phyloP scores from a whole-genome alignment of 1,140 invertebrate genomes.

The Papilio polyxenes region DNA sequence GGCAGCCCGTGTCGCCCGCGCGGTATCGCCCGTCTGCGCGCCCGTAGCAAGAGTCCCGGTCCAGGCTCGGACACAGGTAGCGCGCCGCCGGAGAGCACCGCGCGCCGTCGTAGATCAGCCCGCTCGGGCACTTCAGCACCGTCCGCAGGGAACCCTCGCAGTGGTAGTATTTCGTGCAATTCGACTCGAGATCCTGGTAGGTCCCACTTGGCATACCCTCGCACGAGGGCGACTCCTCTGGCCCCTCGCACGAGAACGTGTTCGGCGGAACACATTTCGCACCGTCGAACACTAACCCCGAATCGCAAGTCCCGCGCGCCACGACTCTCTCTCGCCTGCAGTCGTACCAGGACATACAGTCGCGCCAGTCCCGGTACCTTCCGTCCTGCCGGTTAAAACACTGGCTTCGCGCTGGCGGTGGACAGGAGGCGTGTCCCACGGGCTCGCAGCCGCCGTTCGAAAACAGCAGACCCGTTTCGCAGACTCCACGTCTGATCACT shows the following conservation, averaged over 20 bases:
- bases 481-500: slow-evolving; percentile 76
- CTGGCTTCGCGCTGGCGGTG: slow-evolving; percentile 68
- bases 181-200: slow-evolving; percentile 76
- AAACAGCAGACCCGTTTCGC: slow-evolving; percentile 75
- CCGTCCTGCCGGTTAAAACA: slow-evolving; percentile 73
- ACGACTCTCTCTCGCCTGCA: slow-evolving; percentile 68
- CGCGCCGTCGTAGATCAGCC: slow-evolving; percentile 79
- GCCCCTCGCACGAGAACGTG: slow-evolving; percentile 70
- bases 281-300: slow-evolving; percentile 71
- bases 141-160: slow-evolving; percentile 74
- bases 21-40: slow-evolving; percentile 82
- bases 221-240: slow-evolving; percentile 71
- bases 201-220: slow-evolving; percentile 74
- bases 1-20: slow-evolving; percentile 80
- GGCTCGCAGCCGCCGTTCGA: slow-evolving; percentile 72
- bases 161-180: slow-evolving; percentile 79
- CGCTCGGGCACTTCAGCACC: slow-evolving; percentile 69
- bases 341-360: slow-evolving; percentile 72
- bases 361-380: slow-evolving; percentile 69
- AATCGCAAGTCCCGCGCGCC: slow-evolving; percentile 61
- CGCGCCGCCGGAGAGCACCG: slow-evolving; percentile 63
- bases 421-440: slow-evolving; percentile 64
- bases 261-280: slow-evolving; percentile 57
- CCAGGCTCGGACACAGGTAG: slow-evolving; percentile 76
- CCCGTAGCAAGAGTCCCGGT: slow-evolving; percentile 77